Percentiles rank a stretch among this genome's conserved stretches.
Conservation (phyloP, 2,797 vertebrate genomes). For the Cuculus canorus region DNA sequence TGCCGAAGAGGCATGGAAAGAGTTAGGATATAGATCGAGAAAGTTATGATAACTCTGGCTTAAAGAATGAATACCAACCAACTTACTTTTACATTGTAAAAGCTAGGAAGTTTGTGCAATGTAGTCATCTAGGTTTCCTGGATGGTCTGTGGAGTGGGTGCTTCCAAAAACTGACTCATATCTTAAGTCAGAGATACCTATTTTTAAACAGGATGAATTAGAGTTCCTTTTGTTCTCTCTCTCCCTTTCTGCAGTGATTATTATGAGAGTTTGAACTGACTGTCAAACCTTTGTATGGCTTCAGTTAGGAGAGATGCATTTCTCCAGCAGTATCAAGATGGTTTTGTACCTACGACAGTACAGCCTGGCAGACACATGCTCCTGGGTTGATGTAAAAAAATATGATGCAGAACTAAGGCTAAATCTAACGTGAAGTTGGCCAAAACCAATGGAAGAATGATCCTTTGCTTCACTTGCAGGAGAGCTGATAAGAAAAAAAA, state of each 20-base stretch:
- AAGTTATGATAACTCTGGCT: background rate
- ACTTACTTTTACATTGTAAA: background rate
- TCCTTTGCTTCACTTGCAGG: background rate
- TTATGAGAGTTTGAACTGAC: background rate
- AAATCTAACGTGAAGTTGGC: background rate
- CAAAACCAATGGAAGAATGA: background rate
- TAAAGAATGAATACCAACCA: background rate
- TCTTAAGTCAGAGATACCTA: background rate
- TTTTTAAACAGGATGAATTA: background rate
- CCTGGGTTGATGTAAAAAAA: background rate
- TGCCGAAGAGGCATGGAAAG: background rate
- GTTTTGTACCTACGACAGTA: background rate
- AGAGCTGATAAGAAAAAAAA: background rate
- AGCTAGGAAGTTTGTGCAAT: background rate
- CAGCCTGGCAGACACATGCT: background rate
- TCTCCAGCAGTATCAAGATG: background rate
- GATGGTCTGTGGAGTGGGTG: background rate
- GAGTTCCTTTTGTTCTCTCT: background rate
- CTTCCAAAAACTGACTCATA: background rate
- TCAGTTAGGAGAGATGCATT: background rate
- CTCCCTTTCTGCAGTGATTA: background rate
- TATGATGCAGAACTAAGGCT: background rate
- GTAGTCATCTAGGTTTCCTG: background rate
- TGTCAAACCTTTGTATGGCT: background rate
- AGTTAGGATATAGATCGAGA: background rate